A percentile compares a stretch with the other conserved stretches of the same genome.
Evolutionary conservation across 2,797 vertebrate genomes (phyloP).

Genomic region (Nothura maculosa): DNA sequence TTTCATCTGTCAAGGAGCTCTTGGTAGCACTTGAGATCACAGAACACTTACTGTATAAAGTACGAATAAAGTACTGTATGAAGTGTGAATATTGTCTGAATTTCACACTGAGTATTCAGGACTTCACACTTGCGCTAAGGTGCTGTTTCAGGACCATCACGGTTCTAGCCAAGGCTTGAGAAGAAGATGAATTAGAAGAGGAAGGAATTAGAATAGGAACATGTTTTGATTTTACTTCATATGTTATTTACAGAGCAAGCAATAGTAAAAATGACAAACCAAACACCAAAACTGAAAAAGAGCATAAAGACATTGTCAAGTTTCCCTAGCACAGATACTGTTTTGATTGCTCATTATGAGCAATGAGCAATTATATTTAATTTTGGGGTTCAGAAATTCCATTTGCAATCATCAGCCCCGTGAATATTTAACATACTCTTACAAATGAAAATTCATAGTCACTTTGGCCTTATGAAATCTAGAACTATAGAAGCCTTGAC

Average conservation of each 20-base stretch:
- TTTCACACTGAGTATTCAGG: not conserved
- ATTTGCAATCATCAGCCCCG: not conserved
- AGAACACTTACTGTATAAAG: not conserved
- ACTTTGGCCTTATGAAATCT: not conserved
- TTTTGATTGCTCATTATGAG: not conserved
- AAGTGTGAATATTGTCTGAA: not conserved
- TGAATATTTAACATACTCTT: not conserved
- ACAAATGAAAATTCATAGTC: not conserved
- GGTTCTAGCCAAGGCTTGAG: not conserved
- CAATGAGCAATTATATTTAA: not conserved
- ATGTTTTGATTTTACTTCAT: not conserved
- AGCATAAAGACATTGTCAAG: not conserved
- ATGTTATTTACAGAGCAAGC: not conserved
- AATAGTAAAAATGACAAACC: not conserved
- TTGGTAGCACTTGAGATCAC: not conserved
- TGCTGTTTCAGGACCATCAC: not conserved
- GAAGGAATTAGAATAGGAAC: not conserved
- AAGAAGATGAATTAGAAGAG: not conserved
- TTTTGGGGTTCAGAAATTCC: not conserved
- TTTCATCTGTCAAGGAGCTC: not conserved
- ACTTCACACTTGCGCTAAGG: fast-evolving
- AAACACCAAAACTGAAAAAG: not conserved
- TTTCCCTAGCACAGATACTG: not conserved
- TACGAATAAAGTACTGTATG: not conserved
- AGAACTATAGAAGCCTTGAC: not conserved